Conservation (phyloP, 2,888 invertebrate species). For the Hypena proboscidalis region DNA sequence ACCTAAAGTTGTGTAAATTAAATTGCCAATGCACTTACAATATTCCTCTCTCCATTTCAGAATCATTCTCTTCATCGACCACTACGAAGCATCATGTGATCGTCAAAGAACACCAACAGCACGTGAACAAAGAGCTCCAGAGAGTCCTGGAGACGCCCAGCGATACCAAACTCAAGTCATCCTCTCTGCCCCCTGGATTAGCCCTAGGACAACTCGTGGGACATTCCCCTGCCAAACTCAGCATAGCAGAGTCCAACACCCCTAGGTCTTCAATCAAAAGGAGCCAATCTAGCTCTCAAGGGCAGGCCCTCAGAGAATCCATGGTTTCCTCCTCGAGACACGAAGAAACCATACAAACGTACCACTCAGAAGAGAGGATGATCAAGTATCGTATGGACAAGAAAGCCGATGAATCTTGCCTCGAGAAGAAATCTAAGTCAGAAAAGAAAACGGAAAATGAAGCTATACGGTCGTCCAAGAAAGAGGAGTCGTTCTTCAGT, state of each 20-base stretch:
- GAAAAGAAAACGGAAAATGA: conserved; percentile 80
- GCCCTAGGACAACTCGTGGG: conserved; percentile 81
- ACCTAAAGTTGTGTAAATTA: no score
- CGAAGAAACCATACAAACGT: conserved; percentile 53
- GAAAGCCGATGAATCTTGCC: conserved; percentile 79
- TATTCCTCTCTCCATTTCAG: conserved; percentile 47
- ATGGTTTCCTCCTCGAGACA: conserved; percentile 63
- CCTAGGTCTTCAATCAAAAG: conserved; percentile 79
- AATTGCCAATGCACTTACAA: background rate
- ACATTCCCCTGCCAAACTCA: conserved; percentile 81
- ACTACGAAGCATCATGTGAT: conserved; percentile 76
- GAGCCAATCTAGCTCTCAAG: conserved; percentile 81
- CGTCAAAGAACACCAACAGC: conserved; percentile 72
- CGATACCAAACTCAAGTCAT: conserved; percentile 86
- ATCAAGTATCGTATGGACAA: conserved; percentile 68
- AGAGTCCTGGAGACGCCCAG: conserved; percentile 71
- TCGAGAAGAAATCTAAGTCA: conserved; percentile 79
- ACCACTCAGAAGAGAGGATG: conserved; percentile 68
- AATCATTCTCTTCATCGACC: conserved; percentile 83
- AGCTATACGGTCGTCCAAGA: conserved; percentile 78
- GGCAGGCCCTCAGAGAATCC: conserved; percentile 69
- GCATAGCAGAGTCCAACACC: conserved; percentile 74
- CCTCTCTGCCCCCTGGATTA: conserved; percentile 87
- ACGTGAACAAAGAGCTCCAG: conserved; percentile 70
- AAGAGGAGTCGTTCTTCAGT: conserved; percentile 87